Base-by-base conservation (phyloP, 2,113 vertebrate species). In the Columba janthina region DNA sequence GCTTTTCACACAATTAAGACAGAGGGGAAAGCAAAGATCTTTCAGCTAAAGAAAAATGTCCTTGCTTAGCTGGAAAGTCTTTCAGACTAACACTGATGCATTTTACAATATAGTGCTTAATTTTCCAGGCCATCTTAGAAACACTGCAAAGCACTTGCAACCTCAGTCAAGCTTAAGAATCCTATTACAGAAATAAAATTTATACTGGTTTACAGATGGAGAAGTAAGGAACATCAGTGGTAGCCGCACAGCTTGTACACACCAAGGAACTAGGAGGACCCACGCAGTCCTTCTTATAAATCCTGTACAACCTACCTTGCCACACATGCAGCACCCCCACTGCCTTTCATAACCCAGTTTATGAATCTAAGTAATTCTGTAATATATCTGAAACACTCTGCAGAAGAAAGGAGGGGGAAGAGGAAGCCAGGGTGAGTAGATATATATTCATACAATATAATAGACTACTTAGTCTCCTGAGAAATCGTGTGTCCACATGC, bases 301-400 rank as follows among this genome's bases (percentile, higher is more conserved):
- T 93, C 65, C 61, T 92, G 57, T 34, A 57, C 57, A 83, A 93
- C 90, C 88, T 86, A 93, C 56, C 85, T 74, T 88, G 90, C 84
- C 85, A 93, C 64, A 56, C n/a, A 78, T 26, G 28, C 76, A 90
- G 91, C 80, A 81, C 70, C 90, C 72, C 86, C 82, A 81, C 79
- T 1, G 44, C 83, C 85, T 90, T 92, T 90, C 79, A 74, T 92
- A 95, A 96, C 90, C 83, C 76, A 90, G 73, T 92, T 96, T 92
- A 96, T 87, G 88, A 93, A 92, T 93, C 65, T 42, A 89, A 94
- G 88, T 88, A 95, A 96, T 90, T 94, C 92, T 94, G 70, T 78
- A 96, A 92, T 93, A 95, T 75, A 93, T 87, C 88, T 92, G 61
- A 97, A 61, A 76, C 36, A 73, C 42, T 80, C 88, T 96, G 84